These are phyloP conservation scores for Proales similis DNA, from an alignment of 1,140 invertebrate species.

Conservation along the genomic window DNA sequence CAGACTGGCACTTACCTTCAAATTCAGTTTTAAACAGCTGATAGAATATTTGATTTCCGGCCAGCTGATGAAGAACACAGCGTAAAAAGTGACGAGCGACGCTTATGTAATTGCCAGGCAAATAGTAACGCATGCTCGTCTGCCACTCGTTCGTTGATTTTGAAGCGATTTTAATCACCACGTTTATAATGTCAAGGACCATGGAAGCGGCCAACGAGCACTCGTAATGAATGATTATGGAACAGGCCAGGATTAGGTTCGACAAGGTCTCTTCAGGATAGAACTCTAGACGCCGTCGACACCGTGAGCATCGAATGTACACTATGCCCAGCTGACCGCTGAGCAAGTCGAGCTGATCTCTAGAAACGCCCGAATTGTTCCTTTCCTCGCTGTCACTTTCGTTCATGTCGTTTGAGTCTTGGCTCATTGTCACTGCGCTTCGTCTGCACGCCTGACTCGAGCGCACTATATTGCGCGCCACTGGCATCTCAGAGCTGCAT, in stretches of 20 bases:
- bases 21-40: constrained; percentile 87
- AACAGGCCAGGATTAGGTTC: constrained; percentile 75
- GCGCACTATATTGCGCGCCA: too few relatives aligned
- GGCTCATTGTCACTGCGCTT: constrained; percentile 44
- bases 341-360: too few relatives aligned
- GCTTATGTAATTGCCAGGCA: constrained; percentile 58
- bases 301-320: constrained; percentile 51
- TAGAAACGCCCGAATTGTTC: constrained; percentile 17
- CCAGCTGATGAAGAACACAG: constrained; percentile 88
- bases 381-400: constrained; percentile 15
- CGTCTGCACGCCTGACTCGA: constrained; percentile 14
- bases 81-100: constrained; percentile 92
- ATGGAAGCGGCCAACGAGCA: constrained; percentile 82
- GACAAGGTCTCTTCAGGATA: constrained; percentile 95
- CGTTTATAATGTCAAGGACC: constrained; percentile 78
- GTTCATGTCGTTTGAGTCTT: constrained; percentile 41
- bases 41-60: constrained; percentile 87
- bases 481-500: too few relatives aligned
- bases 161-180: constrained; percentile 32
- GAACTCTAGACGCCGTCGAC: constrained; percentile 69
- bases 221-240: constrained; percentile 92
- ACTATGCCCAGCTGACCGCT: constrained; percentile 37
- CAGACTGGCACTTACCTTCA: constrained; percentile 58
- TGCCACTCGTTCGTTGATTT: constrained; percentile 38
- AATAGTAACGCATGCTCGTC: constrained; percentile 40